Evolutionary conservation across 2,888 invertebrate species (phyloP).

Genomic region (Hypomecis punctinalis): DNA sequence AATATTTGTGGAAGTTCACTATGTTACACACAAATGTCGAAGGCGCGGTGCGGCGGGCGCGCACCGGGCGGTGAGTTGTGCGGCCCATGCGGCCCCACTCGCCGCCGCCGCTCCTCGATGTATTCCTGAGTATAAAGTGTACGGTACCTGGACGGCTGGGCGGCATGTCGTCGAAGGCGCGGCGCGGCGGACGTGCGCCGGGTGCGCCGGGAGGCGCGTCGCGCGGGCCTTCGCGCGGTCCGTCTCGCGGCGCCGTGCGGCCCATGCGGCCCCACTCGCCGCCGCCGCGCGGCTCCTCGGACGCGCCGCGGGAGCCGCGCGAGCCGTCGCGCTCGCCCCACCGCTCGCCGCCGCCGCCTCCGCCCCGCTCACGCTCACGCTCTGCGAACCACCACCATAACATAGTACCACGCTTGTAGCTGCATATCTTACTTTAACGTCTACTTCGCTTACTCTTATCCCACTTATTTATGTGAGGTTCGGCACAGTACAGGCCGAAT

Average conservation of each 20-base stretch:
- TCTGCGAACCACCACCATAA: constrained; percentile 39
- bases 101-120: constrained; percentile 36
- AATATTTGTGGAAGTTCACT: too few relatives aligned
- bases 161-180: constrained; percentile 78
- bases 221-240: constrained; percentile 70
- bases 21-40: too few relatives aligned
- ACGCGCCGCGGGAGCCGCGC: constrained; percentile 72
- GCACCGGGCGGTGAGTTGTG: too few relatives aligned
- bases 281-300: constrained; percentile 67
- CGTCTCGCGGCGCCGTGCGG: constrained; percentile 55
- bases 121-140: not conserved
- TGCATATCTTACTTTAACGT: too few relatives aligned
- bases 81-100: constrained; percentile 73
- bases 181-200: constrained; percentile 57
- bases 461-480: too few relatives aligned
- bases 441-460: too few relatives aligned
- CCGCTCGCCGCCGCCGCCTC: constrained; percentile 70
- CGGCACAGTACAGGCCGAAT: too few relatives aligned
- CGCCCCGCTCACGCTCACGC: constrained; percentile 66
- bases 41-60: too few relatives aligned
- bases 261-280: constrained; percentile 75
- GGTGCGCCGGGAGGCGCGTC: constrained; percentile 46
- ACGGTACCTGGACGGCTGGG: constrained; percentile 67
- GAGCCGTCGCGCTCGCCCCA: constrained; percentile 64
- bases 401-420: too few relatives aligned